A percentile compares a stretch with the other conserved stretches of the same genome.
Evolutionary conservation across 2,797 vertebrate species (phyloP).

Genomic region (Sitta carolinensis): DNA sequence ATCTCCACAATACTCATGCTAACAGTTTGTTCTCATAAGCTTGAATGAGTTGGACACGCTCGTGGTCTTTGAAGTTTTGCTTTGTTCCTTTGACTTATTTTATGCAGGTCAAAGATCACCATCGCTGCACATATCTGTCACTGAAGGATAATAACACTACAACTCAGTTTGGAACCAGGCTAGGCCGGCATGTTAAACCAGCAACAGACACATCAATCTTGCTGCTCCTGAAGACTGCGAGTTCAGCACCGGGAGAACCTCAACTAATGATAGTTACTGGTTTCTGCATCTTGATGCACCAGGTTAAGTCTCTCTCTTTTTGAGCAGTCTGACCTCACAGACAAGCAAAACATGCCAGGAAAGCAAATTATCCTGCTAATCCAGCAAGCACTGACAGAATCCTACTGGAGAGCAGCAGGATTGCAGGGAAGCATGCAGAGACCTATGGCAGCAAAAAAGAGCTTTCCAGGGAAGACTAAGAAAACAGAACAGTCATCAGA

Average conservation of each 20-base stretch:
- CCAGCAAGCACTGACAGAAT: slow-evolving; percentile 16
- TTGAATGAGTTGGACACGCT: slow-evolving; percentile 18
- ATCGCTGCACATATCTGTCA: slow-evolving; percentile 48
- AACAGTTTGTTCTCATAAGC: slow-evolving; percentile 41
- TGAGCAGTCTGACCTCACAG: neutral
- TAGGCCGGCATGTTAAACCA: neutral
- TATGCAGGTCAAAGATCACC: slow-evolving; percentile 60
- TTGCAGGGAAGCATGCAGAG: slow-evolving; percentile 1
- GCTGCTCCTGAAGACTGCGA: neutral
- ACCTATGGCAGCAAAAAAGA: neutral
- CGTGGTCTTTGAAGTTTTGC: slow-evolving; percentile 58
- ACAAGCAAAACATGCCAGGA: slow-evolving; percentile 46
- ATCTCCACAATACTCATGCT: neutral
- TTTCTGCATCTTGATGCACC: neutral
- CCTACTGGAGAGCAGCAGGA: slow-evolving; percentile 28
- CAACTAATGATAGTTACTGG: neutral
- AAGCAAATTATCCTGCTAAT: slow-evolving; percentile 51
- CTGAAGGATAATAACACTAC: slow-evolving; percentile 53
- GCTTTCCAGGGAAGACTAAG: neutral
- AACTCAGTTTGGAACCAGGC: slow-evolving; percentile 35
- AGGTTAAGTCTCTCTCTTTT: slow-evolving; percentile 22
- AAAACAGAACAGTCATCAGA: slow-evolving; percentile 7
- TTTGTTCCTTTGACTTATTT: slow-evolving; percentile 67
- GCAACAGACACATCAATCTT: slow-evolving; percentile 33
- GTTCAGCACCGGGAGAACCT: neutral